Conservation (phyloP, 2,113 vertebrate species). For the Bettongia penicillata region DNA sequence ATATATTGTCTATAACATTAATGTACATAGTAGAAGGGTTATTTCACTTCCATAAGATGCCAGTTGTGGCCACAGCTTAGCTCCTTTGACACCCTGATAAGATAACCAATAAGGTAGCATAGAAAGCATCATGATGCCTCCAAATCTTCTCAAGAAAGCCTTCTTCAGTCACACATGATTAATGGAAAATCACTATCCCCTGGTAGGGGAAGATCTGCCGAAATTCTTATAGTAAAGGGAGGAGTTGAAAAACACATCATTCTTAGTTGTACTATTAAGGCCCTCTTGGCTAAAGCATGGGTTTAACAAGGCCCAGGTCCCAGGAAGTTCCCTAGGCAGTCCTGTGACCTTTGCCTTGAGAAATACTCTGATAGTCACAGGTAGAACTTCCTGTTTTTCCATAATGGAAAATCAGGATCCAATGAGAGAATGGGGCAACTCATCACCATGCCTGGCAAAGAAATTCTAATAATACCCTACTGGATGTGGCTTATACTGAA, state of each 20-base stretch:
- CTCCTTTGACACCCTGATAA: background rate
- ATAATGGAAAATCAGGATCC: background rate
- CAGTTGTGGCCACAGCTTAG: background rate
- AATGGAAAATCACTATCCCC: constrained; percentile 37
- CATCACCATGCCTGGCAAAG: constrained; percentile 23
- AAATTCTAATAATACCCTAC: background rate
- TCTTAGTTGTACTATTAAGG: background rate
- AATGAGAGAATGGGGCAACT: background rate
- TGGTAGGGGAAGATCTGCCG: background rate
- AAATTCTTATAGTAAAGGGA: background rate
- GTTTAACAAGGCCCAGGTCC: constrained; percentile 17
- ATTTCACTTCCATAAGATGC: constrained; percentile 6
- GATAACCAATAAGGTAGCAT: constrained; percentile 8
- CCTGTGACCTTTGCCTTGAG: background rate
- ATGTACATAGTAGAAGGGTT: background rate
- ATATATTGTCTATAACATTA: background rate
- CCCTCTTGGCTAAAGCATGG: background rate
- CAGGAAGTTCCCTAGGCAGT: background rate
- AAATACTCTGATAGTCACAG: background rate
- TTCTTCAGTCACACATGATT: background rate
- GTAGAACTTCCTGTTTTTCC: background rate
- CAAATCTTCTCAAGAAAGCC: background rate
- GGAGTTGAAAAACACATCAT: background rate
- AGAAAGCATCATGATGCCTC: background rate
- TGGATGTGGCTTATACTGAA: background rate